Evolutionary conservation across 1,140 invertebrate genomes (phyloP).

Genomic region (Euwallacea fornicatus): DNA sequence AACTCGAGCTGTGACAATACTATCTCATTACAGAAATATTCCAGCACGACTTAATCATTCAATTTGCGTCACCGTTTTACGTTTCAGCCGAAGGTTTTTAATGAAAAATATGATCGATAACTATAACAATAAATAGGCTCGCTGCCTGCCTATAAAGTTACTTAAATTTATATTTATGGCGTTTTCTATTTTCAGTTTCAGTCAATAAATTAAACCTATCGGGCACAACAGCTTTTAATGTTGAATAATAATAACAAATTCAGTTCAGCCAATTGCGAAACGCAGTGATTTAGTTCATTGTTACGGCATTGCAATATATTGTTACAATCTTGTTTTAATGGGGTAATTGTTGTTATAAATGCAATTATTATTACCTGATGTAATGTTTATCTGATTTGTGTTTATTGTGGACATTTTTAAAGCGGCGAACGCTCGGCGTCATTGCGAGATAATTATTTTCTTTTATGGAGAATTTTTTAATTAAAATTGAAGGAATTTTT

Average conservation of each 20-base stretch:
- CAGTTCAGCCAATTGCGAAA: constrained; percentile 29
- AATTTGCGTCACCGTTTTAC: no score
- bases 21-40: no score
- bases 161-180: constrained; percentile 31
- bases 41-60: no score
- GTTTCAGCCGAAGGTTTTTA: no score
- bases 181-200: constrained; percentile 35
- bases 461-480: no score
- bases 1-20: no score
- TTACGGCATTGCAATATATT: constrained; percentile 34
- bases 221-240: constrained; percentile 30
- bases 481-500: no score
- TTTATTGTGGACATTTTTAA: constrained; percentile 10
- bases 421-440: neutral
- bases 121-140: constrained; percentile 19
- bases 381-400: constrained; percentile 34
- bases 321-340: constrained; percentile 35
- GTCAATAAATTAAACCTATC: constrained; percentile 28
- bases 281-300: constrained; percentile 30
- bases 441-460: no score
- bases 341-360: constrained; percentile 32
- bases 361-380: constrained; percentile 31
- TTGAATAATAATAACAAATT: constrained; percentile 37
- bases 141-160: constrained; percentile 23
- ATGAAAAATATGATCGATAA: constrained; percentile 21